These are phyloP conservation scores for Lerista edwardsae DNA, from an alignment of 2,797 vertebrate species.

Conservation along the genomic window DNA sequence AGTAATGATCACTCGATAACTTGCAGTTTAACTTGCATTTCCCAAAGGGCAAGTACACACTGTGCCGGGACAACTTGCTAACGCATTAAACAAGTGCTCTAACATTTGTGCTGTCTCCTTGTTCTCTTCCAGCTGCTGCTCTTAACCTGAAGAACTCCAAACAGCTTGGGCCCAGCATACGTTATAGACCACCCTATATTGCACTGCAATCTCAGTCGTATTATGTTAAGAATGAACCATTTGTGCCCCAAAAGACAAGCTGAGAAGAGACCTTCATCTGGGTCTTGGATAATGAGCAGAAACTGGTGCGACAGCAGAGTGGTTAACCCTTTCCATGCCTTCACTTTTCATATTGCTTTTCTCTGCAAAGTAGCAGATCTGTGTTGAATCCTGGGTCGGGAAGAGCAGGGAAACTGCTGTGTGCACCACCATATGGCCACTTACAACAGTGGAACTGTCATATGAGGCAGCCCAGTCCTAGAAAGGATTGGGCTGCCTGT, in stretches of 20 bases:
- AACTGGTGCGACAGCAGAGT: neutral
- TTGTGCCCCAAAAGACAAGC: too few species aligned
- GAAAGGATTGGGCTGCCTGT: too few species aligned
- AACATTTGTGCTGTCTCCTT: neutral
- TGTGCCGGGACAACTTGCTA: neutral
- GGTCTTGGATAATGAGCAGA: neutral
- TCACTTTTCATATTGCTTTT: too few species aligned
- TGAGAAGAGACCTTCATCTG: too few species aligned
- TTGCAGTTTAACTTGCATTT: slow-evolving; percentile 8
- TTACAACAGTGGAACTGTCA: too few species aligned
- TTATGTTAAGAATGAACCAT: neutral
- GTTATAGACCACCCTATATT: neutral
- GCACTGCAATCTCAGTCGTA: neutral
- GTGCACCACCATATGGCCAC: too few species aligned
- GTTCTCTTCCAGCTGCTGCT: neutral
- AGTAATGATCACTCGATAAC: neutral
- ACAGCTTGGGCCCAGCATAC: neutral
- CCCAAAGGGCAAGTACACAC: neutral
- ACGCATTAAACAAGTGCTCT: neutral
- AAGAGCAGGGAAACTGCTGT: too few species aligned
- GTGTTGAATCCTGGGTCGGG: too few species aligned
- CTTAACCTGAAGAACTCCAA: neutral
- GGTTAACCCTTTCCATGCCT: neutral
- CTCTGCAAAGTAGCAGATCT: too few species aligned
- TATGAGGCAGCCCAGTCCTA: too few species aligned